Evolutionary conservation across 2,888 invertebrate species (phyloP).

Genomic region (Trichopoda pennipes): DNA sequence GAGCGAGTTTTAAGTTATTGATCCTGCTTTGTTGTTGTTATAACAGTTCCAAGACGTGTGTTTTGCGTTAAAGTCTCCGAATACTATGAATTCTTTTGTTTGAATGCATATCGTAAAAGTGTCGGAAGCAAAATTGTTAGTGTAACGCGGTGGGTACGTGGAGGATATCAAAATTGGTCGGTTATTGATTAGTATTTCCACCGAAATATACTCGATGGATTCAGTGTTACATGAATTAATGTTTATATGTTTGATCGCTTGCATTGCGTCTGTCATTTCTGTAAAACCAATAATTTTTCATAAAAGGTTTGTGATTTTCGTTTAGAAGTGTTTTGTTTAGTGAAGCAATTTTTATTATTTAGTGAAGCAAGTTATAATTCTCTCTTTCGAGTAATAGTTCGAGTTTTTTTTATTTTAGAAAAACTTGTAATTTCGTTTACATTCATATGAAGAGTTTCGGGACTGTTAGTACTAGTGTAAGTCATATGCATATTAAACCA

Average conservation of each 20-base stretch:
- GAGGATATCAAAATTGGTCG: conserved; percentile 7
- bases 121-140: conserved; percentile 5
- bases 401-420: conserved; percentile 2
- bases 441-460: conserved; percentile 17
- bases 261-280: too few relatives aligned
- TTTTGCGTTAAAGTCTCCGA: too few relatives aligned
- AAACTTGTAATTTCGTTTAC: too few relatives aligned
- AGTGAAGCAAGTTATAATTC: too few relatives aligned
- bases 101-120: neutral
- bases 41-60: too few relatives aligned
- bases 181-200: conserved; percentile 23
- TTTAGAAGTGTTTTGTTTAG: too few relatives aligned
- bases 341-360: neutral
- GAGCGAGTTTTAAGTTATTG: too few relatives aligned
- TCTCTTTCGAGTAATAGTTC: conserved; percentile 8
- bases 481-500: conserved; percentile 25
- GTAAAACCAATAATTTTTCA: too few relatives aligned
- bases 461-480: conserved; percentile 4
- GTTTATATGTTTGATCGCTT: neutral
- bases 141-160: neutral
- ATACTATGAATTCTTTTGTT: too few relatives aligned
- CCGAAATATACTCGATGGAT: conserved; percentile 28
- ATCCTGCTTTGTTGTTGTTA: too few relatives aligned
- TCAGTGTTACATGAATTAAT: neutral
- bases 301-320: too few relatives aligned